Evolutionary conservation across 2,888 invertebrate genomes (phyloP).

Genomic region (Sinohyriopsis cumingii): DNA sequence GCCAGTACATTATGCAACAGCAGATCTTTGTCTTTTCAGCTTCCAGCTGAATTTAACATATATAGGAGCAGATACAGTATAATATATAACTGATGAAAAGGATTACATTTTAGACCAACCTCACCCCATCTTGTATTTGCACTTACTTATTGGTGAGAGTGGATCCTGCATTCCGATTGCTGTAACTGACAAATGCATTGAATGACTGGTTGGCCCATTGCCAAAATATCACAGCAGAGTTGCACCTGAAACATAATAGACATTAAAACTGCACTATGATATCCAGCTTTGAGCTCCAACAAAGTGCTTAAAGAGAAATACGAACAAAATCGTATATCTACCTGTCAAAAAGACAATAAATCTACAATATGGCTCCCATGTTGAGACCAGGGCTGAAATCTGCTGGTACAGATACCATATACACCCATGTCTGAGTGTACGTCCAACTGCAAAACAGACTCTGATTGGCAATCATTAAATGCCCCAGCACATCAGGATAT

Average conservation of each 20-base stretch:
- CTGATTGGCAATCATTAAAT: too few species aligned
- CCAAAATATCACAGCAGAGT: conserved; percentile 95
- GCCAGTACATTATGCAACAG: too few species aligned
- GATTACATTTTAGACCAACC: not conserved
- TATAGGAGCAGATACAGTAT: not conserved
- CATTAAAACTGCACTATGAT: not conserved
- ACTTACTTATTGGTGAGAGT: conserved; percentile 57
- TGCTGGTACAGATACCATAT: too few species aligned
- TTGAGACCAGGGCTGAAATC: not conserved
- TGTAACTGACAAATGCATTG: conserved; percentile 98
- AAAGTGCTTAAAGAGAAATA: not conserved
- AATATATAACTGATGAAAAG: not conserved
- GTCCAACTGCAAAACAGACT: too few species aligned
- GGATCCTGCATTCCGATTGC: conserved; percentile 82
- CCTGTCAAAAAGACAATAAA: too few species aligned
- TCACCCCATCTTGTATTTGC: not conserved
- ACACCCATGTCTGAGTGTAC: too few species aligned
- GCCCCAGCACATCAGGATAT: too few species aligned
- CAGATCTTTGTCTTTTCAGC: too few species aligned
- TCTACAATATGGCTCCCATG: not conserved
- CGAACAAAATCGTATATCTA: too few species aligned
- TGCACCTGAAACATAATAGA: conserved; percentile 77
- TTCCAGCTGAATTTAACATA: not conserved
- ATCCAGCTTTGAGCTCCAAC: not conserved
- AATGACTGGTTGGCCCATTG: conserved; percentile 98